phyloP scores from a whole-genome alignment of 1,140 invertebrate species.

The Zeugodacus cucurbitae region DNA sequence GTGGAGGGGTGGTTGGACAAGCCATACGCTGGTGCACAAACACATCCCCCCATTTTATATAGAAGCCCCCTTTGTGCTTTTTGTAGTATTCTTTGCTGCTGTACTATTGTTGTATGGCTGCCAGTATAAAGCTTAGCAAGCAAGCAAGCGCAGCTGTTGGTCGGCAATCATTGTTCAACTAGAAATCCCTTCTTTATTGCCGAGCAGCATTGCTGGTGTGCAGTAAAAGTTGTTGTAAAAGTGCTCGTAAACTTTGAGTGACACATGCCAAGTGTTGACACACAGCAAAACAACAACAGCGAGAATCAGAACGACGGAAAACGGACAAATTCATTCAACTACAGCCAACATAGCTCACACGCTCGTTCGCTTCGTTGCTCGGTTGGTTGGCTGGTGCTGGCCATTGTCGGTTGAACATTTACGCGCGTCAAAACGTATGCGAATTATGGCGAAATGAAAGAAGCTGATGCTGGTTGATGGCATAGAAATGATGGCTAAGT shows the following conservation, averaged over 20 bases:
- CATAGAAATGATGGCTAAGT: constrained; percentile 1
- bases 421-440: constrained; percentile 31
- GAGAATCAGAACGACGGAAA: neutral
- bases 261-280: constrained; percentile 63
- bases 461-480: constrained; percentile 20
- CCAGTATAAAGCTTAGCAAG: neutral
- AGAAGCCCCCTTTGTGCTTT: neutral
- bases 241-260: constrained; percentile 62
- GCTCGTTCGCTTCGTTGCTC: neutral
- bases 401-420: neutral
- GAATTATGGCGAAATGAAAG: constrained; percentile 25
- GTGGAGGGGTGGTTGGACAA: neutral
- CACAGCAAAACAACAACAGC: neutral
- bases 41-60: neutral
- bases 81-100: neutral
- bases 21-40: neutral
- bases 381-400: neutral
- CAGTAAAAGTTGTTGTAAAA: constrained; percentile 34
- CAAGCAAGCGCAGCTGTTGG: neutral
- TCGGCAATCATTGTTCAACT: neutral
- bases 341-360: too few relatives aligned
- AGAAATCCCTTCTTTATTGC: constrained; percentile 29
- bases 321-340: neutral
- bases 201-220: neutral
- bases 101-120: neutral